Conservation (phyloP, 2,113 vertebrate genomes). For the Pristiophorus japonicus region DNA sequence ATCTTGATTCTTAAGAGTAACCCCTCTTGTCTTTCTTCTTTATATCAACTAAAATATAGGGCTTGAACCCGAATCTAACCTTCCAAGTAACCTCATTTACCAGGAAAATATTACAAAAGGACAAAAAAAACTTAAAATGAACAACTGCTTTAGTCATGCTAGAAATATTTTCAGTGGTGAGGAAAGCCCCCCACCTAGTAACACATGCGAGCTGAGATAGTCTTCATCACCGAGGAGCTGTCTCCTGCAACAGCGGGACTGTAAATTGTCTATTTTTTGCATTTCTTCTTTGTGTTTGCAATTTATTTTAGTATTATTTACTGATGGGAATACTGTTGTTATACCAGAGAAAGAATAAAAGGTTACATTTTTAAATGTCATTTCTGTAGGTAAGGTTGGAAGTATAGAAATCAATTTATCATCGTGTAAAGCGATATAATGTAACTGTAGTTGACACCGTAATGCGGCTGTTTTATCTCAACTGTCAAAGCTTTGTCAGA, state of each 20-base stretch:
- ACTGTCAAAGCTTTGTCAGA: conserved; percentile 33
- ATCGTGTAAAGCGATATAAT: neutral
- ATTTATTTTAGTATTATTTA: conserved; percentile 46
- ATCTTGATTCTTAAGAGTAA: neutral
- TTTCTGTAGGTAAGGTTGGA: neutral
- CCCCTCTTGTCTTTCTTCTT: neutral
- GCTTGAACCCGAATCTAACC: neutral
- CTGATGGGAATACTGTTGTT: neutral
- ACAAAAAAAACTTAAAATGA: conserved; percentile 41
- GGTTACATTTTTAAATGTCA: neutral
- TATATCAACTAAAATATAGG: neutral
- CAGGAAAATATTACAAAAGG: conserved; percentile 38
- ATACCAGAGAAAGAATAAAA: neutral
- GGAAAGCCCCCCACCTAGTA: neutral
- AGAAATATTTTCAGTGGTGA: conserved; percentile 3
- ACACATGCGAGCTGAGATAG: neutral
- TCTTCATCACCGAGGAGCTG: too few relatives aligned
- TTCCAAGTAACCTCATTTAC: neutral
- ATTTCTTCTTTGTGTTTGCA: conserved; percentile 43
- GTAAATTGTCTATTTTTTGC: conserved; percentile 45
- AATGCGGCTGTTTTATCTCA: conserved; percentile 31
- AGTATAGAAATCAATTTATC: conserved; percentile 29
- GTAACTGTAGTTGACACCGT: conserved; percentile 21
- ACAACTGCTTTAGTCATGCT: conserved; percentile 40
- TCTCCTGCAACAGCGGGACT: conserved; percentile 30